phyloP scores from a whole-genome alignment of 2,888 invertebrate species.

The Aspidiotus rigidus region DNA sequence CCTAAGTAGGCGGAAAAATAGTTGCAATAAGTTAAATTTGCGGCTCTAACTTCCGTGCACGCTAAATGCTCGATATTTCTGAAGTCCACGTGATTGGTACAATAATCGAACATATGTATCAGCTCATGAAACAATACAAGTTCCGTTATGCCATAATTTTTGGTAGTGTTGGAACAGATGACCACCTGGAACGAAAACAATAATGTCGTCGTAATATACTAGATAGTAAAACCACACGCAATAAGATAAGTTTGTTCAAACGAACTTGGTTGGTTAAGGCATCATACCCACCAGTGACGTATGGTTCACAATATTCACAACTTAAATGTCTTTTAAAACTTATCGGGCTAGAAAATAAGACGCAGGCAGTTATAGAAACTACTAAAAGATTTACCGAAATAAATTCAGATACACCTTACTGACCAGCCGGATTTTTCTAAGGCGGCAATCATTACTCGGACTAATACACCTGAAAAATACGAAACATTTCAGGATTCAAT shows the following conservation, averaged over 20 bases:
- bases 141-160: slow-evolving; percentile 58
- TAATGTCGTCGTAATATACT: slow-evolving; percentile 8
- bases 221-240: background rate
- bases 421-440: slow-evolving; percentile 70
- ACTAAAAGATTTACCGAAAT: no score
- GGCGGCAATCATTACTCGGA: slow-evolving; percentile 77
- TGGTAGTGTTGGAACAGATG: slow-evolving; percentile 78
- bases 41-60: slow-evolving; percentile 90
- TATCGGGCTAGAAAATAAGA: slow-evolving; percentile 54
- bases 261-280: slow-evolving; percentile 63
- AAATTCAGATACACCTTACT: slow-evolving; percentile 40
- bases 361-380: background rate
- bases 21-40: slow-evolving; percentile 87
- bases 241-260: background rate
- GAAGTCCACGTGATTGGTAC: slow-evolving; percentile 78
- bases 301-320: slow-evolving; percentile 78
- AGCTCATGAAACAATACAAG: slow-evolving; percentile 83
- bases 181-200: slow-evolving; percentile 55
- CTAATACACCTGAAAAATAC: slow-evolving; percentile 55
- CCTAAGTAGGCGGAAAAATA: slow-evolving; percentile 69
- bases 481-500: slow-evolving; percentile 8
- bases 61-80: slow-evolving; percentile 84
- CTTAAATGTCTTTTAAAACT: slow-evolving; percentile 80
- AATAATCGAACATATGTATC: slow-evolving; percentile 94
- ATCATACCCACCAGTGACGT: slow-evolving; percentile 86